phyloP scores from a whole-genome alignment of 2,113 vertebrate genomes.

The Thunnus thynnus region DNA sequence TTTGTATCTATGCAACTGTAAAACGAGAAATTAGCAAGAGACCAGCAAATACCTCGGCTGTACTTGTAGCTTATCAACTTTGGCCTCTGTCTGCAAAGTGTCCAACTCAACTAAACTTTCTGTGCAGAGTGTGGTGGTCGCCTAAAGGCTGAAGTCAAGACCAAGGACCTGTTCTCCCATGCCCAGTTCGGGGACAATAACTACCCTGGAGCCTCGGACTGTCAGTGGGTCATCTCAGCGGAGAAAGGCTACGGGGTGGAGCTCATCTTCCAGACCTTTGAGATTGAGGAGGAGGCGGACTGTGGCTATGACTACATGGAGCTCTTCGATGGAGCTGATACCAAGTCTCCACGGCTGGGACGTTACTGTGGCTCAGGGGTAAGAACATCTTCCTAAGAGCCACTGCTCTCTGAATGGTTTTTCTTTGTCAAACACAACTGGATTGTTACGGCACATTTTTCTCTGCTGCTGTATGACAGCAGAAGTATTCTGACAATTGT shows the following conservation, averaged over 20 bases:
- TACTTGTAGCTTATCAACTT: neutral
- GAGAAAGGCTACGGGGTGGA: constrained; percentile 96
- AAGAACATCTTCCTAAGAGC: constrained; percentile 66
- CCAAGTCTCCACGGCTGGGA: constrained; percentile 92
- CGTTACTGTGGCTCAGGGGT: constrained; percentile 98
- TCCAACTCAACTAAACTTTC: constrained; percentile 2
- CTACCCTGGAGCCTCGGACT: constrained; percentile 93
- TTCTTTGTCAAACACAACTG: neutral
- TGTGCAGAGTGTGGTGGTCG: constrained; percentile 92
- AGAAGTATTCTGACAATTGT: neutral
- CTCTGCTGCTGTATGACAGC: constrained; percentile 2
- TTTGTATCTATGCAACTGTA: constrained; percentile 13
- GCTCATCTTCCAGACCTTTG: constrained; percentile 97
- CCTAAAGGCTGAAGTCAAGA: constrained; percentile 92
- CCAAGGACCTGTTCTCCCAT: constrained; percentile 96
- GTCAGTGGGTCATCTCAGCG: constrained; percentile 94
- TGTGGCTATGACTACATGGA: constrained; percentile 98
- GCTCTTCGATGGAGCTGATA: constrained; percentile 93
- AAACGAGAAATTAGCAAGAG: constrained; percentile 25
- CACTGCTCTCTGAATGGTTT: neutral
- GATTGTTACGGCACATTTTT: neutral
- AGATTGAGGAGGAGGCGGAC: constrained; percentile 96
- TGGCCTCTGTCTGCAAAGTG: neutral
- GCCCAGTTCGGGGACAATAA: constrained; percentile 97
- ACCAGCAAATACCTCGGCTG: neutral